phyloP scores from a whole-genome alignment of 2,797 vertebrate genomes.

The Premnoplex brunnescens region DNA sequence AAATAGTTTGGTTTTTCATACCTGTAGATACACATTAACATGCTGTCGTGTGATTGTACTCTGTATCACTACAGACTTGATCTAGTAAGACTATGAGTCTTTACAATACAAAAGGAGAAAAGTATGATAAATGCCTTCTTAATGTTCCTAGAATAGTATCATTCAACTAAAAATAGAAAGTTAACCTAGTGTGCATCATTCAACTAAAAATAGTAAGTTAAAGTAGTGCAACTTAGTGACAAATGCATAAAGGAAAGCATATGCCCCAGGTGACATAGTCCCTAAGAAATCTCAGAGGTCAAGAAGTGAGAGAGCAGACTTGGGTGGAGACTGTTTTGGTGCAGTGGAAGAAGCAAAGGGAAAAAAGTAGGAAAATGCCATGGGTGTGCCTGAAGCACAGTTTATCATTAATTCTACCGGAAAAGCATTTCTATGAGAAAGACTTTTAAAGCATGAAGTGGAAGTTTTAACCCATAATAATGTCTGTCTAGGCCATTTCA shows the following conservation, averaged over 20 bases:
- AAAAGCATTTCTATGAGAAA: not conserved
- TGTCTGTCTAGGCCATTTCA: not conserved
- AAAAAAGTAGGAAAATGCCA: not conserved
- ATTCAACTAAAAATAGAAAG: not conserved
- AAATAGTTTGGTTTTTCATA: not conserved
- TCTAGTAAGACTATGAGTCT: not conserved
- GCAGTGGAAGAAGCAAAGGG: not conserved
- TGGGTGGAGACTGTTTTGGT: not conserved
- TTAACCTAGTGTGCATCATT: not conserved
- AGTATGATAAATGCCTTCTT: not conserved
- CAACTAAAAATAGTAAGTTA: not conserved
- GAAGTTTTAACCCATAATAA: not conserved
- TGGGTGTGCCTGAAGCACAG: not conserved
- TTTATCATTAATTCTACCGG: not conserved
- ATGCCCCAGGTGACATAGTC: not conserved
- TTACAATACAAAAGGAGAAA: not conserved
- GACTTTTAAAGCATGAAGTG: not conserved
- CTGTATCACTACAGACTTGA: not conserved
- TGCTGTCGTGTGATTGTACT: not conserved
- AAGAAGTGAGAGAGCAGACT: not conserved
- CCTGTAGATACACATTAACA: not conserved
- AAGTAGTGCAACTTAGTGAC: not conserved
- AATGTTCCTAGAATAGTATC: not conserved
- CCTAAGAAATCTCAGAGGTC: not conserved
- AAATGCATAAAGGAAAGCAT: not conserved